Evolutionary conservation across 2,113 vertebrate species (phyloP).

Genomic region (Eolophus roseicapilla): DNA sequence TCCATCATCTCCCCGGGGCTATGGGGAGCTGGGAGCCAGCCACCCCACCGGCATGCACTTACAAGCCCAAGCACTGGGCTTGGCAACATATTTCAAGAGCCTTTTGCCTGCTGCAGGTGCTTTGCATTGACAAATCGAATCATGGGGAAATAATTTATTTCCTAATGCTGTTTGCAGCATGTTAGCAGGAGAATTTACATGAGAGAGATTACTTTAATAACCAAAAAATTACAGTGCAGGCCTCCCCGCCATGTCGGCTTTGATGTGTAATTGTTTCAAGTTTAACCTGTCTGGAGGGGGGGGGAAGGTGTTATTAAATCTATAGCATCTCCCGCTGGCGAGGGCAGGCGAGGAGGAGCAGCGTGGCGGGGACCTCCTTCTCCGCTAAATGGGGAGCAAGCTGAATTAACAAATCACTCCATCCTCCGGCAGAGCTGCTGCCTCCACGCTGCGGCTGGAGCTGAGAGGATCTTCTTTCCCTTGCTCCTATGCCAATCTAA

Average conservation of each 20-base stretch:
- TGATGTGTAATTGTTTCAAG: constrained; percentile 87
- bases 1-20: constrained; percentile 64
- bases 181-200: constrained; percentile 78
- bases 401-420: constrained; percentile 69
- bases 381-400: constrained; percentile 65
- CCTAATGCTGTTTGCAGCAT: constrained; percentile 82
- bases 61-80: constrained; percentile 39
- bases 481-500: background rate
- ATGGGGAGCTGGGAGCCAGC: constrained; percentile 55
- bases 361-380: constrained; percentile 51
- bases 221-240: constrained; percentile 82
- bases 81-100: constrained; percentile 86
- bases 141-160: constrained; percentile 88
- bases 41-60: constrained; percentile 4
- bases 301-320: constrained; percentile 76
- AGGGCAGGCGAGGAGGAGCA: constrained; percentile 72
- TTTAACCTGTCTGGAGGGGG: constrained; percentile 79
- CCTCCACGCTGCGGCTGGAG: background rate
- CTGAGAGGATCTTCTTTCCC: background rate
- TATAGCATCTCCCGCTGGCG: constrained; percentile 57
- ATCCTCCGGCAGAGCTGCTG: constrained; percentile 35
- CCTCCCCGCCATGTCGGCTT: constrained; percentile 76
- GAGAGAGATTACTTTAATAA: constrained; percentile 89
- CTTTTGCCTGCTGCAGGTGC: constrained; percentile 82
- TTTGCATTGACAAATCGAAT: constrained; percentile 90